Evolutionary conservation across 37 sponge, comb jelly and placozoan species (phyloP).

Genomic region (Ephydatia muelleri): DNA sequence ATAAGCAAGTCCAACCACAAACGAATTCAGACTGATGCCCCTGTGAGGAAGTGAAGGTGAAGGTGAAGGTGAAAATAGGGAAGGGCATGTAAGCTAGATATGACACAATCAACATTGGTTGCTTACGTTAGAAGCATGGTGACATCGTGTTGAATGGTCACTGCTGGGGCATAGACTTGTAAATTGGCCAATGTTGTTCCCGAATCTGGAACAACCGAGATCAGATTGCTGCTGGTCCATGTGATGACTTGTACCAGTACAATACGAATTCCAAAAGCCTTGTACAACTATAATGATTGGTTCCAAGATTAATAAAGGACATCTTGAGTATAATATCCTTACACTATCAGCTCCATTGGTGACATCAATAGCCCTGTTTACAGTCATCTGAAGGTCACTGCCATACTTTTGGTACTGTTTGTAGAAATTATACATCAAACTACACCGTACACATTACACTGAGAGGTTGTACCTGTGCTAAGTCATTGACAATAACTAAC

Average conservation of each 20-base stretch:
- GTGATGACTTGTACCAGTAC: conserved; percentile 60
- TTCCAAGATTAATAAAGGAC: neutral
- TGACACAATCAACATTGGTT: neutral
- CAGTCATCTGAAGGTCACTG: conserved; percentile 18
- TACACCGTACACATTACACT: neutral
- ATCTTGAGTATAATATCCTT: conserved; percentile 3
- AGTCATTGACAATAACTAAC: conserved; percentile 55
- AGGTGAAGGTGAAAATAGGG: neutral
- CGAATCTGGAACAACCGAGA: conserved; percentile 17
- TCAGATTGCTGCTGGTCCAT: conserved; percentile 51
- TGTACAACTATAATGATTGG: conserved; percentile 27
- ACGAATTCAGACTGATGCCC: conserved; percentile 27
- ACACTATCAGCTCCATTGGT: conserved; percentile 56
- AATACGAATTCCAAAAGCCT: conserved; percentile 40
- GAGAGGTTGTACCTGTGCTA: conserved; percentile 15
- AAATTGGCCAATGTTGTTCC: conserved; percentile 26
- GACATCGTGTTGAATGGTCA: conserved; percentile 37
- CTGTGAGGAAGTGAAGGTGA: conserved; percentile 5
- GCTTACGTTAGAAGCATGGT: conserved; percentile 68
- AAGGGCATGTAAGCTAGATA: neutral
- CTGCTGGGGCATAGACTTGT: neutral
- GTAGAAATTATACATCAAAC: neutral
- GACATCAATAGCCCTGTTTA: conserved; percentile 29
- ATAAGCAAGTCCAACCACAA: conserved; percentile 55
- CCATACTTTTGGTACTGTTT: neutral